phyloP scores from a whole-genome alignment of 2,113 vertebrate genomes.

The Gasterosteus aculeatus region DNA sequence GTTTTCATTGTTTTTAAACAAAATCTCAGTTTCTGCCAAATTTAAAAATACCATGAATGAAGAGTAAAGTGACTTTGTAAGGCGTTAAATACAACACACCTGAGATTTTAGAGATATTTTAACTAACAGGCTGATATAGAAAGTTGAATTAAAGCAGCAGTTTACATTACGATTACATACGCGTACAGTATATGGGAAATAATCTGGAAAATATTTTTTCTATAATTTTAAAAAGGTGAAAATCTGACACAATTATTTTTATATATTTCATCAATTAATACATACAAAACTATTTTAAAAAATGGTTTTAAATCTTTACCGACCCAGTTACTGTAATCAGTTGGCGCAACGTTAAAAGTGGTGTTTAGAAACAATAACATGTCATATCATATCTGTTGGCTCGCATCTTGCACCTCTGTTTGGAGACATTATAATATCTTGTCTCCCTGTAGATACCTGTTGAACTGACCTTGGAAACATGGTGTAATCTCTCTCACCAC shows the following conservation, averaged over 20 bases:
- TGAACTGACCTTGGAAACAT: background rate
- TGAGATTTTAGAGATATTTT: background rate
- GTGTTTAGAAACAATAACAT: background rate
- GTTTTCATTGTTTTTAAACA: background rate
- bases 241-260: background rate
- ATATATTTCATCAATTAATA: background rate
- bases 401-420: background rate
- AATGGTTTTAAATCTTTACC: background rate
- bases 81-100: background rate
- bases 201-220: background rate
- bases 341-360: background rate
- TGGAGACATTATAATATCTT: background rate
- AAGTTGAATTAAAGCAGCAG: too few species aligned
- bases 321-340: background rate
- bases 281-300: background rate
- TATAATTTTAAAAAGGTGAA: background rate
- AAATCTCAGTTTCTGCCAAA: background rate
- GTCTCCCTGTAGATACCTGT: background rate
- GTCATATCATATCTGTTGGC: background rate
- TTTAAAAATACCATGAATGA: background rate
- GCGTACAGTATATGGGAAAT: background rate
- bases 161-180: background rate
- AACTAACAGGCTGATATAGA: background rate
- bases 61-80: background rate
- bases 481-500: conserved; percentile 13